Evolutionary conservation across 1,140 invertebrate genomes (phyloP), one percentile per base, ranked within the genome.

Genomic region (Euwallacea similis): DNA sequence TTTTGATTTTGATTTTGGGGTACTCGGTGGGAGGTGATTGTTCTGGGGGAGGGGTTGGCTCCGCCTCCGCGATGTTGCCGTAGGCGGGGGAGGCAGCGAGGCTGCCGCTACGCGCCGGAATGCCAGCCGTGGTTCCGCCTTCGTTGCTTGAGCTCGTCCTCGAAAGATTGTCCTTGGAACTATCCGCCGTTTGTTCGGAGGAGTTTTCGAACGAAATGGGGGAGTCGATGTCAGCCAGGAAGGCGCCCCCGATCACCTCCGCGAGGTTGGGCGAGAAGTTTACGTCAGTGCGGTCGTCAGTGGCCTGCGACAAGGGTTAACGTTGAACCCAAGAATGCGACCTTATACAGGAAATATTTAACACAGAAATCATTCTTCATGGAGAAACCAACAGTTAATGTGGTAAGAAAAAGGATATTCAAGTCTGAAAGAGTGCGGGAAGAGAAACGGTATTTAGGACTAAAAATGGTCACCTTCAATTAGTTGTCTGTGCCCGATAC

Each of bases 1-100:
- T 79, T 63, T 79, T 80, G 11, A 80, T 79, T 46, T 78, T 71
- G 21, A 80, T 79, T 54, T 80, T 80, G n/a, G 79, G 79, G 71
- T 76, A 80, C 15, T 78, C 77, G 7, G 72, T 55, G 3, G 74
- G 50, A 0, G 72, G 64, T 15, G 74, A 73, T 3, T 75, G 75
- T 8, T 76, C 75, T 9, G 76, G 76, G 70, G 78, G 75, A 0
- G 77, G 76, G 3, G 78, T 77, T 7, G 79, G 77, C 6, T 76
- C 78, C 7, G 78, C 75, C 66, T 79, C 77, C 6, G 75, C 76
- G 42, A 79, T 77, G 44, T 62, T 73, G 6, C 73, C 74, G 54
- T 76, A 77, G 8, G 70, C 56, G 6, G 56, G 65, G 3, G 55
- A 67, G 68, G 43, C 71, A 72, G 53, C 21, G 16, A 9, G 41